phyloP scores from a whole-genome alignment of 2,113 vertebrate genomes.

The Cairina moschata region DNA sequence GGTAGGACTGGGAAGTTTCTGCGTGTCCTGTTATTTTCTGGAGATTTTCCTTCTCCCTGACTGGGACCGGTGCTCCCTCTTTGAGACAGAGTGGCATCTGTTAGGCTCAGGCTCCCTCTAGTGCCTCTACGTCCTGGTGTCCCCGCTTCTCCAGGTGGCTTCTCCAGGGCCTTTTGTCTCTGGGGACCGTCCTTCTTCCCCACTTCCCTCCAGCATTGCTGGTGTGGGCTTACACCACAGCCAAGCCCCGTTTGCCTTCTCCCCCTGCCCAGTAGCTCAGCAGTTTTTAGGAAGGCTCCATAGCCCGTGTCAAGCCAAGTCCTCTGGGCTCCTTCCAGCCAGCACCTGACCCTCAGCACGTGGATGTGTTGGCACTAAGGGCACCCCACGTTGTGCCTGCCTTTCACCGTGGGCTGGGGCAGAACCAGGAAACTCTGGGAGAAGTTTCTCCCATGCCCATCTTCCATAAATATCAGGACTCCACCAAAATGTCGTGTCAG shows the following conservation, averaged over 20 bases:
- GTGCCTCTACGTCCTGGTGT: background rate
- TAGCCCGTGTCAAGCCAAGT: background rate
- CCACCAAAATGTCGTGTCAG: background rate
- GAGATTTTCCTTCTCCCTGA: background rate
- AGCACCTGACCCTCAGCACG: background rate
- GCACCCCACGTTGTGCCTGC: fast-evolving
- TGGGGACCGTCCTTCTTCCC: background rate
- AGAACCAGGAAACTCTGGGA: background rate
- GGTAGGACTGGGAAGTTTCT: background rate
- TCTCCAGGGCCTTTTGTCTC: background rate
- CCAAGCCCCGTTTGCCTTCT: background rate
- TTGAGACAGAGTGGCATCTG: background rate
- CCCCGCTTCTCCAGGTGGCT: background rate
- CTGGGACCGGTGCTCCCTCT: background rate
- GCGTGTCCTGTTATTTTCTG: background rate
- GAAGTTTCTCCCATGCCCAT: background rate
- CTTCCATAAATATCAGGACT: background rate
- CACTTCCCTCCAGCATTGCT: background rate
- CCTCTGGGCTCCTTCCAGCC: background rate
- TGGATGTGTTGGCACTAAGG: background rate
- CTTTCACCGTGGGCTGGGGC: background rate
- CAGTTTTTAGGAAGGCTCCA: background rate
- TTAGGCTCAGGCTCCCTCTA: constrained; percentile 61
- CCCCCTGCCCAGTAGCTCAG: fast-evolving
- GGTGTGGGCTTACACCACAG: background rate